Conservation (phyloP, 92 coral and sea anemone genomes). For the Heteractis magnifica region DNA sequence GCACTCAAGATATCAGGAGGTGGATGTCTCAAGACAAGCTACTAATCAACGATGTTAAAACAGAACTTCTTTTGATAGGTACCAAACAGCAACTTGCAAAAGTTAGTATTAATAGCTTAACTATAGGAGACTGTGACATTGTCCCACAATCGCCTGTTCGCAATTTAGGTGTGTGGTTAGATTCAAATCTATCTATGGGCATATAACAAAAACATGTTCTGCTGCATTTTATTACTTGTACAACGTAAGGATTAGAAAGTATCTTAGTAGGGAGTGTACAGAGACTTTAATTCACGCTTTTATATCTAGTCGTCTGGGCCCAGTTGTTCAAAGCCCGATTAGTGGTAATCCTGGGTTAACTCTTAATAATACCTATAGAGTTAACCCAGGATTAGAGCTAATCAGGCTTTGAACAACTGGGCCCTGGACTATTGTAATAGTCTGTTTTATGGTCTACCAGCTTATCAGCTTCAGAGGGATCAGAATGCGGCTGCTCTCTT, state of each 20-base stretch:
- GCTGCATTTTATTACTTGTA: conserved; percentile 22
- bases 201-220: conserved; percentile 28
- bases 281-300: conserved; percentile 31
- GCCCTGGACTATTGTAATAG: conserved; percentile 40
- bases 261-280: conserved; percentile 17
- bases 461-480: conserved; percentile 19
- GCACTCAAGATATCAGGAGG: conserved; percentile 18
- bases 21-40: neutral
- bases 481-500: conserved; percentile 38
- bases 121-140: conserved; percentile 8
- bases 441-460: conserved; percentile 39
- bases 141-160: neutral
- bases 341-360: too few relatives aligned
- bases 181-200: conserved; percentile 10
- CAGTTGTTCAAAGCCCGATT: too few relatives aligned
- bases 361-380: too few relatives aligned
- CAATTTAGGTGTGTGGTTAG: conserved; percentile 24
- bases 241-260: conserved; percentile 32
- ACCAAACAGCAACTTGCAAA: neutral
- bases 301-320: conserved; percentile 23
- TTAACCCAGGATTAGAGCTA: too few relatives aligned
- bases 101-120: neutral
- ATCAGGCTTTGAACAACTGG: too few relatives aligned
- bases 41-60: neutral
- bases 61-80: neutral